Evolutionary conservation across 2,113 vertebrate species (phyloP).

Genomic region (Sturnira hondurensis): DNA sequence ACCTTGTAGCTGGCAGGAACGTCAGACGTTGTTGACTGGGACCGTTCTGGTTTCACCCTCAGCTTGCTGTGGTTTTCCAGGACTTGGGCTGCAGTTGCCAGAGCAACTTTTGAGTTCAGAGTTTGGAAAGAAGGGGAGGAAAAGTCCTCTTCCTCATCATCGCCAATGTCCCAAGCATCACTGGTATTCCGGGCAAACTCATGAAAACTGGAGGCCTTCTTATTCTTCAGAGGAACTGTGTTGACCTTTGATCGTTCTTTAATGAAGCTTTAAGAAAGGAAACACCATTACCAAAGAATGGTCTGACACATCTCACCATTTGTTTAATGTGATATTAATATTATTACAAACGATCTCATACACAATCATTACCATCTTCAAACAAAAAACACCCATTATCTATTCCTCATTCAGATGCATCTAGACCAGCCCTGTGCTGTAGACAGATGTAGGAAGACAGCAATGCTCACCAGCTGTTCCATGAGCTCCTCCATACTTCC

Average conservation of each 20-base stretch:
- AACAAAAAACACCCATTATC: background rate
- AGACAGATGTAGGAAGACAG: background rate
- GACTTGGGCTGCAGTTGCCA: conserved; percentile 78
- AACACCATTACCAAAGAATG: background rate
- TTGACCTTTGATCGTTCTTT: conserved; percentile 89
- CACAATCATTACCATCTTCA: background rate
- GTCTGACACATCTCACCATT: background rate
- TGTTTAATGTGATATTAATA: background rate
- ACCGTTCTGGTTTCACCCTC: conserved; percentile 77
- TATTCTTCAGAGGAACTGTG: conserved; percentile 85
- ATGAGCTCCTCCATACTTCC: rapidly evolving
- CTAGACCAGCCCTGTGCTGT: background rate
- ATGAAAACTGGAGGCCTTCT: conserved; percentile 94
- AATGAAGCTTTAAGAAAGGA: conserved; percentile 84
- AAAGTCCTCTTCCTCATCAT: conserved; percentile 89
- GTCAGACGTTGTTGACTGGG: conserved; percentile 64
- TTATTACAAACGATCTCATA: background rate
- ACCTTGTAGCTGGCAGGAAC: conserved; percentile 84
- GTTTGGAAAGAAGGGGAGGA: conserved; percentile 79
- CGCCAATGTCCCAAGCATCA: conserved; percentile 96
- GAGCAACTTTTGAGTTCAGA: conserved; percentile 81
- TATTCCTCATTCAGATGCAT: background rate
- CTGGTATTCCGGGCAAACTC: conserved; percentile 96
- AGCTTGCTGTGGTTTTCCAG: conserved; percentile 79
- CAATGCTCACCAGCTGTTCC: background rate